Percentiles rank a stretch among this genome's conserved stretches.
phyloP scores from a whole-genome alignment of 2,797 vertebrate species.

The Mormyrus proboscirostris region DNA sequence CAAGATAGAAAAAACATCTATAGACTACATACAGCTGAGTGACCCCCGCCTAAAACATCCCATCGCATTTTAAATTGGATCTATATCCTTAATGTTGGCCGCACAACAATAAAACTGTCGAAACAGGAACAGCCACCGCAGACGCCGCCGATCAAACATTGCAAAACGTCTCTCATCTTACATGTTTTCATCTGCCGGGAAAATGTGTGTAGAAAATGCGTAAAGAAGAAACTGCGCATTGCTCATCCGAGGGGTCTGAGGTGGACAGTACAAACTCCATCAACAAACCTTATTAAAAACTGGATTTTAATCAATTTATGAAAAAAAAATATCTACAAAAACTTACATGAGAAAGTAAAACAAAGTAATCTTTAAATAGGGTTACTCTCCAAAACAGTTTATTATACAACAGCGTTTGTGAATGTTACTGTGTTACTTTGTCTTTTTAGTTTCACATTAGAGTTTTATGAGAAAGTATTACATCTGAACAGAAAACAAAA shows the following conservation, averaged over 20 bases:
- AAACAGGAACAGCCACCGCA: neutral
- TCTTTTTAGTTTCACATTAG: neutral
- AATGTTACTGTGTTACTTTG: neutral
- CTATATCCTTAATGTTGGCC: neutral
- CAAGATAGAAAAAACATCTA: neutral
- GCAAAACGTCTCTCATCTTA: neutral
- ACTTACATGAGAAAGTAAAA: neutral
- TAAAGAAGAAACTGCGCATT: neutral
- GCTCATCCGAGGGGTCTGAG: neutral
- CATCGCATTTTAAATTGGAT: neutral
- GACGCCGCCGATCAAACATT: neutral
- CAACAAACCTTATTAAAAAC: neutral
- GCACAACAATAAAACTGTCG: neutral
- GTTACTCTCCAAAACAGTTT: neutral
- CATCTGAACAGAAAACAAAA: neutral
- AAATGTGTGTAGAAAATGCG: neutral
- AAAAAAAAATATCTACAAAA: constrained; percentile 1
- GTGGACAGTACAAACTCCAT: neutral
- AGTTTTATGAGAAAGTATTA: neutral
- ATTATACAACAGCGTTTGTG: neutral
- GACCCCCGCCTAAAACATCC: neutral
- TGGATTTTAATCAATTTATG: neutral
- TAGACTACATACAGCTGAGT: neutral
- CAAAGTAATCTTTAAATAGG: neutral
- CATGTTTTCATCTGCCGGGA: neutral